Conservation (phyloP, 2,888 invertebrate species). For the Penaeus monodon region DNA sequence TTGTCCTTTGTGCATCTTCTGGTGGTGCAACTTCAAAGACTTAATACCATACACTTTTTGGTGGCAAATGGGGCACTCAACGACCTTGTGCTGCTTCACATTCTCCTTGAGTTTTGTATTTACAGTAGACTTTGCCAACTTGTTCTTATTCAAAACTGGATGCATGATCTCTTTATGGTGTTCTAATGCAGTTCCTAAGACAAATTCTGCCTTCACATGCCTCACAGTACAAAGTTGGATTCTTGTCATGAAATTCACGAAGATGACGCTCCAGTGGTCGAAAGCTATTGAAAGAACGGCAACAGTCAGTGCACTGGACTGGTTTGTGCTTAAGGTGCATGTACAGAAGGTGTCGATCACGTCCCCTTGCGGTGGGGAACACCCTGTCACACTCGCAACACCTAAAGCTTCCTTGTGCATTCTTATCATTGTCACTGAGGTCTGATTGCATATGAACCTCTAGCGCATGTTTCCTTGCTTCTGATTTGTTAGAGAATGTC, state of each 20-base stretch:
- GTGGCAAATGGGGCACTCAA: constrained; percentile 52
- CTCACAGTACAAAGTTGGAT: constrained; percentile 49
- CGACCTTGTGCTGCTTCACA: constrained; percentile 26
- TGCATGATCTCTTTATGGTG: constrained; percentile 55
- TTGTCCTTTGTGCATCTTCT: constrained; percentile 47
- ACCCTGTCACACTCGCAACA: constrained; percentile 51
- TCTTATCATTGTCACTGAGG: not conserved
- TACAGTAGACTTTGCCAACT: not conserved
- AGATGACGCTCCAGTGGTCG: constrained; percentile 53
- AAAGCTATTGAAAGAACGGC: constrained; percentile 44
- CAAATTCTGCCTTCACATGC: constrained; percentile 60
- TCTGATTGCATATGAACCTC: constrained; percentile 13
- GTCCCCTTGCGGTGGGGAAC: constrained; percentile 51
- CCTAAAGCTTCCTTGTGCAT: constrained; percentile 20
- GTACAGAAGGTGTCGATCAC: constrained; percentile 51
- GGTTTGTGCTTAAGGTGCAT: constrained; percentile 56
- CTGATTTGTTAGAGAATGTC: constrained; percentile 24
- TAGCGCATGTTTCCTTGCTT: constrained; percentile 46
- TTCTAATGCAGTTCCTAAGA: constrained; percentile 47
- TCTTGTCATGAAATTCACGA: constrained; percentile 41
- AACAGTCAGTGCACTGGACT: constrained; percentile 52
- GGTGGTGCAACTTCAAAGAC: constrained; percentile 45
- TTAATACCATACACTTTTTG: constrained; percentile 35
- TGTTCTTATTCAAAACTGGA: constrained; percentile 28
- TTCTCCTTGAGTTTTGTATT: constrained; percentile 9